These are phyloP conservation scores for Clarias magur DNA, from an alignment of 2,113 vertebrate species.

Conservation along the genomic window DNA sequence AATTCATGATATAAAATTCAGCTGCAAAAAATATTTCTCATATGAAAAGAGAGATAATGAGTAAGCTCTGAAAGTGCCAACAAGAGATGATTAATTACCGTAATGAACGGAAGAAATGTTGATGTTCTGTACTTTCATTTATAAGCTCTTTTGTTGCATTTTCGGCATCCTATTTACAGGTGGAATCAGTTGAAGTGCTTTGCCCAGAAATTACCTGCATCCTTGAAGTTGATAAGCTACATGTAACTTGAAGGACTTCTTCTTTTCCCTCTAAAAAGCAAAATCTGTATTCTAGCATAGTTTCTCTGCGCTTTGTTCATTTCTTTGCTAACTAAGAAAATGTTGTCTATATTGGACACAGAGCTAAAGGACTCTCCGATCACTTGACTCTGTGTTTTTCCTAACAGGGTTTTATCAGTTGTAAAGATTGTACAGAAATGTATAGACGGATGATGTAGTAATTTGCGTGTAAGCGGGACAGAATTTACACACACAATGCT, in stretches of 20 bases:
- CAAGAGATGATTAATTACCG: not conserved
- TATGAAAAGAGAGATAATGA: not conserved
- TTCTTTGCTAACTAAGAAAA: not conserved
- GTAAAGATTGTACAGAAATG: slow-evolving; percentile 27
- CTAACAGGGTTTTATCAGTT: slow-evolving; percentile 4
- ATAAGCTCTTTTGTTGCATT: slow-evolving; percentile 17
- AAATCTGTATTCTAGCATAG: slow-evolving; percentile 36
- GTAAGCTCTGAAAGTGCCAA: slow-evolving; percentile 3
- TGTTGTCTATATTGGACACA: slow-evolving; percentile 13
- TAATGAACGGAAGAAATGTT: not conserved
- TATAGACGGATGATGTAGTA: not conserved
- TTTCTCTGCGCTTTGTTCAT: slow-evolving; percentile 15
- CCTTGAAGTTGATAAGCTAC: slow-evolving; percentile 29
- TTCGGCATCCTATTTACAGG: not conserved
- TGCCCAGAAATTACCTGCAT: slow-evolving; percentile 21
- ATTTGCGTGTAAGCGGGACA: slow-evolving; percentile 9
- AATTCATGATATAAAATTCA: not conserved
- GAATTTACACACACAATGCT: not conserved
- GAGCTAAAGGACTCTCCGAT: not conserved
- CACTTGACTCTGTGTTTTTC: not conserved
- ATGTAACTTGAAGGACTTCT: slow-evolving; percentile 39
- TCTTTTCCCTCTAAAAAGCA: slow-evolving; percentile 51
- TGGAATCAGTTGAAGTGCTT: slow-evolving; percentile 23
- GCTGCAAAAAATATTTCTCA: not conserved
- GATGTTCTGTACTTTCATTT: not conserved